Conservation (phyloP, 2,113 vertebrate species). For the Poicephalus meyeri region DNA sequence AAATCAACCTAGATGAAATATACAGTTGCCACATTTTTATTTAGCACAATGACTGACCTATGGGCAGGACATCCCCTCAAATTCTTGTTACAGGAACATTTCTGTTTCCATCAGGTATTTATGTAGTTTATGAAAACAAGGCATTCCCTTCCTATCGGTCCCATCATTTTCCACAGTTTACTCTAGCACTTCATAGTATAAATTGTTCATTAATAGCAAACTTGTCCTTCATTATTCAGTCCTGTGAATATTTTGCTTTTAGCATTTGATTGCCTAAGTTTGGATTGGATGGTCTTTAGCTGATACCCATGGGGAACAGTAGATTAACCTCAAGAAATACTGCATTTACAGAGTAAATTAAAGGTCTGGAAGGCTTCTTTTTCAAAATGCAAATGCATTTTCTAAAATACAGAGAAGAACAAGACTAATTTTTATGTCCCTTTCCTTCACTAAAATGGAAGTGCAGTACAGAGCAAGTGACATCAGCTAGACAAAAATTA, state of each 20-base stretch:
- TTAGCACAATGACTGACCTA: not conserved
- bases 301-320: not conserved
- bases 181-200: not conserved
- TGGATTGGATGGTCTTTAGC: not conserved
- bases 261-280: not conserved
- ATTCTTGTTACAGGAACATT: not conserved
- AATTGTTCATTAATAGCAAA: not conserved
- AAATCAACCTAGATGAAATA: not conserved
- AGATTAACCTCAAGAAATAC: not conserved
- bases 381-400: not conserved
- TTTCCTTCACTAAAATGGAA: not conserved
- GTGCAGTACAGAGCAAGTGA: not conserved
- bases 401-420: not conserved
- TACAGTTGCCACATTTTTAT: not conserved
- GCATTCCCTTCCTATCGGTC: not conserved
- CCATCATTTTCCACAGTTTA: not conserved
- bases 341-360: not conserved
- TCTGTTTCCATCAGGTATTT: not conserved
- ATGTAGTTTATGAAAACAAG: not conserved
- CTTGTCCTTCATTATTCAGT: not conserved
- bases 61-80: not conserved
- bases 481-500: not conserved
- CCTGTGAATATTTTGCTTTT: not conserved
- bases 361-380: not conserved
- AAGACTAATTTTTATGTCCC: not conserved